Evolutionary conservation across 2,888 invertebrate genomes (phyloP).

Genomic region (Scaeva pyrastri): DNA sequence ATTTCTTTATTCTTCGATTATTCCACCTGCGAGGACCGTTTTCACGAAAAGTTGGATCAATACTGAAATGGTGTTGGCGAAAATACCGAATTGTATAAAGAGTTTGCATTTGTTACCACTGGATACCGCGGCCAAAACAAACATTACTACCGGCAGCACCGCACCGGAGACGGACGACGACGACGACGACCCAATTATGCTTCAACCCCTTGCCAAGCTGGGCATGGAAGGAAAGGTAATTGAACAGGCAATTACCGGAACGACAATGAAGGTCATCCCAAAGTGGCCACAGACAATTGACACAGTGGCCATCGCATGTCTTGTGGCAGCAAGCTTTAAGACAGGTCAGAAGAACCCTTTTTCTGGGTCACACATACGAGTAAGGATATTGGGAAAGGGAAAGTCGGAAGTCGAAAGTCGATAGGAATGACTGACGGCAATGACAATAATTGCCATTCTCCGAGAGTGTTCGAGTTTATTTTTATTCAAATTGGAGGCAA

Average conservation of each 20-base stretch:
- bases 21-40: slow-evolving; percentile 44
- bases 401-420: slow-evolving; percentile 10
- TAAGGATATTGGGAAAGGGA: slow-evolving; percentile 12
- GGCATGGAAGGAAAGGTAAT: slow-evolving; percentile 1
- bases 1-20: slow-evolving; percentile 18
- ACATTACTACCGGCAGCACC: slow-evolving; percentile 28
- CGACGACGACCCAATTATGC: slow-evolving; percentile 55
- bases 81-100: slow-evolving; percentile 24
- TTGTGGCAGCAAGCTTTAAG: slow-evolving; percentile 10
- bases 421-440: not conserved
- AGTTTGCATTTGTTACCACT: slow-evolving; percentile 38
- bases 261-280: slow-evolving; percentile 59
- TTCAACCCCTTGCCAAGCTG: slow-evolving; percentile 35
- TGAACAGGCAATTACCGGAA: slow-evolving; percentile 14
- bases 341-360: slow-evolving; percentile 45
- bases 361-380: slow-evolving; percentile 30
- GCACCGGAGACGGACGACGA: not conserved
- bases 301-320: slow-evolving; percentile 66
- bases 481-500: slow-evolving; percentile 18
- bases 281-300: slow-evolving; percentile 64
- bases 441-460: slow-evolving; percentile 42
- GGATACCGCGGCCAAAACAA: slow-evolving; percentile 54
- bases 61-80: slow-evolving; percentile 76
- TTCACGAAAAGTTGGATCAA: slow-evolving; percentile 78
- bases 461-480: slow-evolving; percentile 31